Percentiles rank a stretch among this genome's conserved stretches.
Evolutionary conservation across 2,797 vertebrate genomes (phyloP).

Genomic region (Naso thynnoides): DNA sequence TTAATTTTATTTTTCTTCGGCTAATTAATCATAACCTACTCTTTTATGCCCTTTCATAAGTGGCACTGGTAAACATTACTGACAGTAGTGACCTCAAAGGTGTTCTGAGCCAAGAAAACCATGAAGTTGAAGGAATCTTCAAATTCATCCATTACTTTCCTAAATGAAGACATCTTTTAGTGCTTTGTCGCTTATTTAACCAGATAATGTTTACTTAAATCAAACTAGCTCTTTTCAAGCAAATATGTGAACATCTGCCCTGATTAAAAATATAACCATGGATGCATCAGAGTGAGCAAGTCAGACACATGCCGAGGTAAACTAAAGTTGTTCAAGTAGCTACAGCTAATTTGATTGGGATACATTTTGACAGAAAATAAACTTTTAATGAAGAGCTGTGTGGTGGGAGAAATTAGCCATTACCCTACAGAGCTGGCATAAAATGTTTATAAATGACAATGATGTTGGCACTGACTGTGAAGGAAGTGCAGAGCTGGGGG

Average conservation of each 20-base stretch:
- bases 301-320: slow-evolving; percentile 61
- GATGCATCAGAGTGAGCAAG: slow-evolving; percentile 56
- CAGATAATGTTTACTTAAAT: slow-evolving; percentile 40
- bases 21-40: slow-evolving; percentile 29
- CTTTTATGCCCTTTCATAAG: slow-evolving; percentile 36
- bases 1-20: slow-evolving; percentile 17
- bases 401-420: slow-evolving; percentile 88
- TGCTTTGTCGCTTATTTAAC: slow-evolving; percentile 43
- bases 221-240: slow-evolving; percentile 31
- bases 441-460: slow-evolving; percentile 86
- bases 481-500: slow-evolving; percentile 68
- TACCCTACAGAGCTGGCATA: slow-evolving; percentile 81
- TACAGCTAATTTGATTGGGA: slow-evolving; percentile 89
- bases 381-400: slow-evolving; percentile 93
- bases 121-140: slow-evolving; percentile 23
- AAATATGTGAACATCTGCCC: slow-evolving; percentile 52
- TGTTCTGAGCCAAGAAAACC: slow-evolving; percentile 37
- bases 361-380: slow-evolving; percentile 92
- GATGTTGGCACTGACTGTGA: slow-evolving; percentile 74
- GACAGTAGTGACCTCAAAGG: slow-evolving; percentile 35
- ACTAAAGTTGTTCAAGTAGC: slow-evolving; percentile 84
- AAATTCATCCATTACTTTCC: slow-evolving; percentile 12
- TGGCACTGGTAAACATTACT: slow-evolving; percentile 16
- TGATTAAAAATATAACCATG: slow-evolving; percentile 70
- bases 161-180: slow-evolving; percentile 21